A percentile compares a stretch with the other conserved stretches of the same genome.
These are phyloP conservation scores for Chamaetylas fuelleborni DNA, from an alignment of 2,113 vertebrate species.

Conservation along the genomic window DNA sequence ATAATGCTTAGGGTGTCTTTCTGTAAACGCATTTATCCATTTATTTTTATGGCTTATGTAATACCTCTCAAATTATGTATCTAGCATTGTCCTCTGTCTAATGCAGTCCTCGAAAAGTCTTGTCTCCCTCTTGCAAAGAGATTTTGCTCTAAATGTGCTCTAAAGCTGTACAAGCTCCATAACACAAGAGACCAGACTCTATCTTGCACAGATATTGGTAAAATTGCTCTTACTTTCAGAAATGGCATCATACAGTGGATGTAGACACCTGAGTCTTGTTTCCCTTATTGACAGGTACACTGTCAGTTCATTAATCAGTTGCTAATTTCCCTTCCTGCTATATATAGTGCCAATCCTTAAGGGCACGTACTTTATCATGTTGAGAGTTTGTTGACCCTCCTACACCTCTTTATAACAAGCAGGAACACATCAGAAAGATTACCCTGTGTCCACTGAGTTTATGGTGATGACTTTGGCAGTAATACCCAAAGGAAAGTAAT, in stretches of 20 bases:
- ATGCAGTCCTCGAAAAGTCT: neutral
- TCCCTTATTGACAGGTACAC: neutral
- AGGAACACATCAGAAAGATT: neutral
- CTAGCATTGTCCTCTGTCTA: neutral
- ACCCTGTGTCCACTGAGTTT: neutral
- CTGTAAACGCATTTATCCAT: neutral
- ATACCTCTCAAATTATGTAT: neutral
- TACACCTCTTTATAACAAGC: neutral
- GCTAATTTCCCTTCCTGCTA: neutral
- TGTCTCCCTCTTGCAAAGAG: neutral
- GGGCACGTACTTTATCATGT: neutral
- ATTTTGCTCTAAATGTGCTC: neutral
- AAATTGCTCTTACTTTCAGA: neutral
- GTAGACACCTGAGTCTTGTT: neutral
- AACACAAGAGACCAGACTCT: neutral
- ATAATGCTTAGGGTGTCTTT: neutral
- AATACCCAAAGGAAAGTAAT: neutral
- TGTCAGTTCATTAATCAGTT: neutral
- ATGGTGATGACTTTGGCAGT: neutral
- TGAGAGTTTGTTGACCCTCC: neutral
- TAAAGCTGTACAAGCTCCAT: rapidly evolving
- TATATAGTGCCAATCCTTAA: neutral
- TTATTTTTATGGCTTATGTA: neutral
- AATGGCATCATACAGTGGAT: neutral
- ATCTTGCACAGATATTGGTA: neutral